Evolutionary conservation across 2,888 invertebrate genomes (phyloP).

Genomic region (Pterostichus madidus): DNA sequence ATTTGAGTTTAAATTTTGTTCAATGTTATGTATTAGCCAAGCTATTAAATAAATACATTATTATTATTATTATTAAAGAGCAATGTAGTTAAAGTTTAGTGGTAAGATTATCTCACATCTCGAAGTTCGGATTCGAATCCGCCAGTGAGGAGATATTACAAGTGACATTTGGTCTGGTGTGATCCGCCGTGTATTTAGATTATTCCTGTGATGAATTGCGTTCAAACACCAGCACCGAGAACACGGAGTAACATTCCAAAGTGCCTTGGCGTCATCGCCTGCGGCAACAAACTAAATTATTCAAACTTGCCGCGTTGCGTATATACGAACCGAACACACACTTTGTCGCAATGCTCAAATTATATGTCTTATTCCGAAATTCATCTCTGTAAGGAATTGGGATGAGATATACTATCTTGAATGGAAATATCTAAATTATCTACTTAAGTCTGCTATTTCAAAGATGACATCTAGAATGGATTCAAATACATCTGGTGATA

Average conservation of each 20-base stretch:
- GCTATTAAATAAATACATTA: too few relatives aligned
- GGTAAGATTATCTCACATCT: too few relatives aligned
- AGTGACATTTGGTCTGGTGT: constrained; percentile 19
- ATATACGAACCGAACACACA: neutral
- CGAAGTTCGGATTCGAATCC: too few relatives aligned
- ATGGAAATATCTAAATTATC: neutral
- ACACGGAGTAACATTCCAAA: constrained; percentile 2
- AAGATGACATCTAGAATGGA: too few relatives aligned
- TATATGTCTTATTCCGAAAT: neutral
- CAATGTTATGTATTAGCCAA: too few relatives aligned
- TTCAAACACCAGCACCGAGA: constrained; percentile 19
- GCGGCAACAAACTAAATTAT: constrained; percentile 29
- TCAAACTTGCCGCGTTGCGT: constrained; percentile 27
- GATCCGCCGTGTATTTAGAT: constrained; percentile 29
- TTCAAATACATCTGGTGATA: too few relatives aligned
- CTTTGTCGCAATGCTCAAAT: constrained; percentile 1
- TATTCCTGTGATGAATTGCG: constrained; percentile 35
- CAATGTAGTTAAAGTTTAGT: too few relatives aligned
- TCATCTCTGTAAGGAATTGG: too few relatives aligned
- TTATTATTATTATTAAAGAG: too few relatives aligned
- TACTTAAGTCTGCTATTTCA: too few relatives aligned
- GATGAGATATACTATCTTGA: too few relatives aligned
- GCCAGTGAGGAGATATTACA: neutral
- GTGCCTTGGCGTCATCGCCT: constrained; percentile 16
- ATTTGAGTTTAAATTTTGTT: too few relatives aligned